A percentile compares a stretch with the other conserved stretches of the same genome.
phyloP scores from a whole-genome alignment of 2,797 vertebrate species.

The Arctocebus calabarensis region DNA sequence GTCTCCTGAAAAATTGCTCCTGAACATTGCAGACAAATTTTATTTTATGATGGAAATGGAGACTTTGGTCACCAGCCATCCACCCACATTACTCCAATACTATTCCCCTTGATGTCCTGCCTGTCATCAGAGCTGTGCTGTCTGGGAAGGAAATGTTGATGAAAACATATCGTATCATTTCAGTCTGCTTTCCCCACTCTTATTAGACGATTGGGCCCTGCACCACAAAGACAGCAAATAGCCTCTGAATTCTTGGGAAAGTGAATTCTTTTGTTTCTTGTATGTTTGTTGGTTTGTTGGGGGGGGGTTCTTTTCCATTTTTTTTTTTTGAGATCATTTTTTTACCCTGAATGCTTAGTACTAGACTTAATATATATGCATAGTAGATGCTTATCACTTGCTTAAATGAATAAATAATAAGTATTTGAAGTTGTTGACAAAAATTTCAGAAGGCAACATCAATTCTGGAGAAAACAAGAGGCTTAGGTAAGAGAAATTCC shows the following conservation, averaged over 20 bases:
- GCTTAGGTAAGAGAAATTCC: background rate
- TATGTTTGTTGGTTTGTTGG: too few species aligned
- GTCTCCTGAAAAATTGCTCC: background rate
- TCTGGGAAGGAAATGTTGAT: background rate
- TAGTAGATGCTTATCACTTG: background rate
- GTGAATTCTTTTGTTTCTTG: background rate
- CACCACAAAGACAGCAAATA: background rate
- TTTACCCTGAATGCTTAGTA: background rate
- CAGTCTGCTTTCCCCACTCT: background rate
- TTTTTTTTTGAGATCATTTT: background rate
- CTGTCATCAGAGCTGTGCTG: background rate
- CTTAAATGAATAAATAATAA: background rate
- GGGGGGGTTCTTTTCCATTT: too few species aligned
- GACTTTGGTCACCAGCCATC: background rate
- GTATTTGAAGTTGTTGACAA: background rate
- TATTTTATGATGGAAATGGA: background rate
- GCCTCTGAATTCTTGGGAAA: accelerated
- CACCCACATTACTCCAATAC: accelerated
- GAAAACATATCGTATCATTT: background rate
- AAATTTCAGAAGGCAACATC: background rate
- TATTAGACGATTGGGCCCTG: background rate
- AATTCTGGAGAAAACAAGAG: background rate
- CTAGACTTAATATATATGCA: background rate
- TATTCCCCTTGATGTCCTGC: background rate
- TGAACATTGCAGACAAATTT: background rate